Base-by-base conservation (phyloP, 2,888 invertebrate genomes). In the Vanessa cardui region DNA sequence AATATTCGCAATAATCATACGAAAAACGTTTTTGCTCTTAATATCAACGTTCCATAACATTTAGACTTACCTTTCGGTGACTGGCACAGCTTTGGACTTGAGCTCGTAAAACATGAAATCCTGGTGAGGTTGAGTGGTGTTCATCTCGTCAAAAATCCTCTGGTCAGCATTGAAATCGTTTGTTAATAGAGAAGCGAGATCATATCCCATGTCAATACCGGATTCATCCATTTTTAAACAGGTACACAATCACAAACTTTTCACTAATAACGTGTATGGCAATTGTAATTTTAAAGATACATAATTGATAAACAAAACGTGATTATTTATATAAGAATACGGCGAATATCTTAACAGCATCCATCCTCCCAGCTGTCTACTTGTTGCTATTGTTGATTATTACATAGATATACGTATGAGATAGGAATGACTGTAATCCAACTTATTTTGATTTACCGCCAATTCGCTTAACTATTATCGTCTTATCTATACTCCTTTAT, bases 71-170 rank as follows among this genome's bases (percentile, higher is more conserved):
- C 94, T 94, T 86, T 93, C 94, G 64, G 93, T 94, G 73, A 90
- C 83, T 73, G 94, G 93, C 46, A 94, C 94, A 21, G 94, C 94
- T 79, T 94, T 94, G 31, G 94, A 94, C 79, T 94, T 94, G 69
- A 94, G 85, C 81, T 94, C 94, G 85, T 94, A 94, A 81, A 94
- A 94, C 94, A 94, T 94, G 79, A 94, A 93, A 76, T 94, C 94
- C 82, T 94, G 94, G 44, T 90, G 88, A 73, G 89, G 89, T 78
- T 93, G 90, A n/a, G 93, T 89, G 31, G 93, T 84, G 56, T 93
- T 90, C 86, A 94, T 93, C 81, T 94, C 94, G 74, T 94, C 93
- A 76, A 94, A 88, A 73, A 90, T 90, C 84, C 87, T 92, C 79
- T 90, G 90, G 78, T 94, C 93, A 76, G 87, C 84, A 78, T 87